Percentiles rank a stretch among this genome's conserved stretches.
Evolutionary conservation across 2,888 invertebrate species (phyloP).

Genomic region (Pseudococcus jackbeardsleyi): DNA sequence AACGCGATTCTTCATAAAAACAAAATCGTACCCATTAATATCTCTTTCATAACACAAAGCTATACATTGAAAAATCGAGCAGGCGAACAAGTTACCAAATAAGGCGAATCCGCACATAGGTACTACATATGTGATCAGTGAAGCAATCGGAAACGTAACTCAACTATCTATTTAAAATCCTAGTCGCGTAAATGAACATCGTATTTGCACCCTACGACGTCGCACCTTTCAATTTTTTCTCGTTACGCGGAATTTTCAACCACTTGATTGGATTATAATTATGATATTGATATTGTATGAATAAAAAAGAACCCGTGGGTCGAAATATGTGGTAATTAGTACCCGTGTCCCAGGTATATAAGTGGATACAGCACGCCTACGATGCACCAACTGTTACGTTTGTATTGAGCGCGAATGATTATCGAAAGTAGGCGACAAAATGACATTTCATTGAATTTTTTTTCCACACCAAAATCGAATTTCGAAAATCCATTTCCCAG

Average conservation of each 20-base stretch:
- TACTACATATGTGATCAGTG: neutral
- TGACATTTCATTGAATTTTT: neutral
- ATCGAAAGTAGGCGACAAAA: neutral
- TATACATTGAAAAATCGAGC: neutral
- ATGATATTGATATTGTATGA: neutral
- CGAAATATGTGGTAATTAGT: neutral
- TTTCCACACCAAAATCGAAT: neutral
- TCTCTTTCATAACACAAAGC: neutral
- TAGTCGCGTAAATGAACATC: neutral
- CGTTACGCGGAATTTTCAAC: neutral
- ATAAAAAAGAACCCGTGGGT: neutral
- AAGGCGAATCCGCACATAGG: neutral
- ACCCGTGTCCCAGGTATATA: neutral
- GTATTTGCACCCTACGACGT: neutral
- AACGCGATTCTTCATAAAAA: neutral
- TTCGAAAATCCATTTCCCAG: neutral
- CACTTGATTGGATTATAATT: neutral
- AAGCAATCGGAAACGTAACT: neutral
- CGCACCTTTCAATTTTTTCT: neutral
- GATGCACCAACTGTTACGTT: neutral
- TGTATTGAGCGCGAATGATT: neutral
- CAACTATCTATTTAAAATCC: neutral
- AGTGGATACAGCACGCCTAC: neutral
- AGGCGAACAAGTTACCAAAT: constrained; percentile 53
- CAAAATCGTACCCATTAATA: neutral